These are phyloP conservation scores for Caerostris extrusa DNA, from an alignment of 1,140 invertebrate species.

Conservation along the genomic window DNA sequence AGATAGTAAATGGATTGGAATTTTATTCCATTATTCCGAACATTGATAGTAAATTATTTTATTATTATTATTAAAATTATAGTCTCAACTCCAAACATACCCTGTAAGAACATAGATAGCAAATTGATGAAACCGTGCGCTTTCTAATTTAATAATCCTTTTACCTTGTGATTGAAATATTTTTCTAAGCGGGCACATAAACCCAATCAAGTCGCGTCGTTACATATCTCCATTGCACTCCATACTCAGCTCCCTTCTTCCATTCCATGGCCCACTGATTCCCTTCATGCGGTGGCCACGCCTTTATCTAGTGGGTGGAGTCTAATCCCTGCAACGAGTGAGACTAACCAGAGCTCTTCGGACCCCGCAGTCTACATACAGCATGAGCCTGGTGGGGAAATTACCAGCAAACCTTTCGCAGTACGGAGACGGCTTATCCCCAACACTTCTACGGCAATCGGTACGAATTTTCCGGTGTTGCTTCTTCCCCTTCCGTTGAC, in stretches of 20 bases:
- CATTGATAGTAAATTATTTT: too few relatives aligned
- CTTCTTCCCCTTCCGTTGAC: background rate
- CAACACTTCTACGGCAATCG: constrained; percentile 71
- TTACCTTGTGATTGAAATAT: constrained; percentile 6
- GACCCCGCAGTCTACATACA: constrained; percentile 53
- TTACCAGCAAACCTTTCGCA: constrained; percentile 68
- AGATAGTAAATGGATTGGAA: too few relatives aligned
- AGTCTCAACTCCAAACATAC: too few relatives aligned
- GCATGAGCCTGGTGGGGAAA: constrained; percentile 77
- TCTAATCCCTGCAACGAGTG: constrained; percentile 17
- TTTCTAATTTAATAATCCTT: constrained; percentile 28
- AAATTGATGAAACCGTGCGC: constrained; percentile 5
- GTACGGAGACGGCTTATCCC: constrained; percentile 58
- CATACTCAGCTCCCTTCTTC: background rate
- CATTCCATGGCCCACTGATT: constrained; percentile 15
- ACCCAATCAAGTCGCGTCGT: constrained; percentile 25
- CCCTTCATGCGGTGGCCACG: background rate
- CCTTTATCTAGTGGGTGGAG: constrained; percentile 33
- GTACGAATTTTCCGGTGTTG: constrained; percentile 21
- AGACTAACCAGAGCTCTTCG: constrained; percentile 60
- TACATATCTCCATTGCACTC: constrained; percentile 34
- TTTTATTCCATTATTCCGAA: too few relatives aligned
- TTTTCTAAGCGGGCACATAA: background rate
- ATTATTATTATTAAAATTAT: too few relatives aligned
- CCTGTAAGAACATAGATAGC: background rate